These are phyloP conservation scores for cattle (Bos taurus) DNA, from an alignment of 2,113 vertebrate species.

Conservation along the genomic window ARS-UCD2.0 NC_037357.1:101753001-101753500, in stretches of 20 bases:
- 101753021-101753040: not conserved
- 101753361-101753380: not conserved
- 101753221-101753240: not conserved
- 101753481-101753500: not conserved
- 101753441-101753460: not conserved
- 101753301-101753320: conserved; percentile 20
- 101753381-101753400: not conserved
- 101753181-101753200: conserved; percentile 14
- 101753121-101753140: conserved; percentile 36
- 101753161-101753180: conserved; percentile 27
- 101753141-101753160: conserved; percentile 22
- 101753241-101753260: conserved; percentile 13
- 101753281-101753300: conserved; percentile 5
- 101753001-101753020: not conserved
- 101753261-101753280: conserved; percentile 1
- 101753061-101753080: not conserved
- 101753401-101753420: not conserved
- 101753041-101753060: conserved; percentile 1
- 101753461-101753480: not conserved
- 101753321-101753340: not conserved
- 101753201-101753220: not conserved
- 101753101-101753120: not conserved
- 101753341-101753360: not conserved
- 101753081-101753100: conserved; percentile 10
- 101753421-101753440: not conserved